phyloP scores from a whole-genome alignment of 2,797 vertebrate species.

The Poecilia picta region DNA sequence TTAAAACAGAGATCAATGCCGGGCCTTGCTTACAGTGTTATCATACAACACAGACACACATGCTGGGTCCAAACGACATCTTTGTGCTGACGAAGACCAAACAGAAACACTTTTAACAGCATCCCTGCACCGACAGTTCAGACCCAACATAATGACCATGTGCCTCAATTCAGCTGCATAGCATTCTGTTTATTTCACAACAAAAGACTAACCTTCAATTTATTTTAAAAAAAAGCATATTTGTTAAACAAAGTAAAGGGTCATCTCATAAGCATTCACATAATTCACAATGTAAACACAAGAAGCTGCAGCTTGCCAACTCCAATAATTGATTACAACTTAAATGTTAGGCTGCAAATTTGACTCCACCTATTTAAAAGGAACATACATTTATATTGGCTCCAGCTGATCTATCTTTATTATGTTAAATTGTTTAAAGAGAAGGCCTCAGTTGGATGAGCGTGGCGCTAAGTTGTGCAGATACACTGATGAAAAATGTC shows the following conservation, averaged over 20 bases:
- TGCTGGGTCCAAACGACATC: constrained; percentile 22
- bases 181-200: constrained; percentile 29
- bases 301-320: neutral
- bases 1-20: constrained; percentile 63
- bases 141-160: constrained; percentile 38
- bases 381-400: constrained; percentile 3
- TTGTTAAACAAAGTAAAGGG: constrained; percentile 15
- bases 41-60: constrained; percentile 52
- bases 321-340: constrained; percentile 5
- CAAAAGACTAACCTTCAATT: constrained; percentile 16
- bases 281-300: constrained; percentile 21
- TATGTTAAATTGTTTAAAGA: neutral
- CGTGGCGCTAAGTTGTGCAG: constrained; percentile 8
- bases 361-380: neutral
- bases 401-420: neutral
- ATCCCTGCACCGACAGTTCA: constrained; percentile 29
- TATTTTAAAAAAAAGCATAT: neutral
- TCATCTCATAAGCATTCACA: neutral
- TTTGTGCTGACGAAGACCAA: constrained; percentile 40
- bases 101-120: constrained; percentile 47
- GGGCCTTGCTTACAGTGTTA: constrained; percentile 52
- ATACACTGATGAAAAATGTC: constrained; percentile 42
- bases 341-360: neutral
- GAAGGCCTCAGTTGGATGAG: neutral
- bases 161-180: neutral